Conservation (phyloP, 2,888 invertebrate species). For the Cantharis flavilabris region DNA sequence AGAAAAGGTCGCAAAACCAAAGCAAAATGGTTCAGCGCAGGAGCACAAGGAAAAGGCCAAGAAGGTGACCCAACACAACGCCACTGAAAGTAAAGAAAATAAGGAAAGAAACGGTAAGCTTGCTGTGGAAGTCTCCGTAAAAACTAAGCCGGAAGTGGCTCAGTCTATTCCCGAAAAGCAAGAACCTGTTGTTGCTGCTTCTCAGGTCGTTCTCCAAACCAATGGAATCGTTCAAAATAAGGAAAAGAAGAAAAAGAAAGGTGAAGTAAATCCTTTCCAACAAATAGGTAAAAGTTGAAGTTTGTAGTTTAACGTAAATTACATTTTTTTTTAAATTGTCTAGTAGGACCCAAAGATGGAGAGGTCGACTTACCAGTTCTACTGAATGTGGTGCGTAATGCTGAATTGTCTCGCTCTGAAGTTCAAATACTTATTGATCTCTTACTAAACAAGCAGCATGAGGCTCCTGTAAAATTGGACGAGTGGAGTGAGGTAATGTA, state of each 20-base stretch:
- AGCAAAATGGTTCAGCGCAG: constrained; percentile 30
- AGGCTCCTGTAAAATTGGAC: constrained; percentile 71
- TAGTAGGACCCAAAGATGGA: constrained; percentile 71
- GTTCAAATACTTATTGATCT: constrained; percentile 89
- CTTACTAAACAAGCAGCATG: constrained; percentile 86
- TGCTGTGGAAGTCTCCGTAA: constrained; percentile 5
- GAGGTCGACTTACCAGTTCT: constrained; percentile 72
- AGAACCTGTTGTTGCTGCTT: constrained; percentile 13
- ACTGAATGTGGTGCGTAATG: constrained; percentile 70
- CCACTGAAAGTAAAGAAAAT: constrained; percentile 8
- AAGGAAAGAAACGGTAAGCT: constrained; percentile 6
- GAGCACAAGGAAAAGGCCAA: constrained; percentile 16
- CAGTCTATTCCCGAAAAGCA: constrained; percentile 9
- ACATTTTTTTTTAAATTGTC: constrained; percentile 2
- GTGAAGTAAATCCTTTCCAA: constrained; percentile 58
- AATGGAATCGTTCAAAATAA: constrained; percentile 46
- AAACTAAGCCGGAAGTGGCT: constrained; percentile 8
- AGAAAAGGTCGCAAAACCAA: constrained; percentile 37
- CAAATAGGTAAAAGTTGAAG: constrained; percentile 57
- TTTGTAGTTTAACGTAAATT: not conserved
- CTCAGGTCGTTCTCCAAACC: constrained; percentile 32
- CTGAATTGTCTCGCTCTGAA: constrained; percentile 83
- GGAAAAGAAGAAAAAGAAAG: constrained; percentile 64
- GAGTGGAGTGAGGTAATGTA: constrained; percentile 79
- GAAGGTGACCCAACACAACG: not conserved